phyloP scores from a whole-genome alignment of 1,140 invertebrate species.

The Cydia pomonella region DNA sequence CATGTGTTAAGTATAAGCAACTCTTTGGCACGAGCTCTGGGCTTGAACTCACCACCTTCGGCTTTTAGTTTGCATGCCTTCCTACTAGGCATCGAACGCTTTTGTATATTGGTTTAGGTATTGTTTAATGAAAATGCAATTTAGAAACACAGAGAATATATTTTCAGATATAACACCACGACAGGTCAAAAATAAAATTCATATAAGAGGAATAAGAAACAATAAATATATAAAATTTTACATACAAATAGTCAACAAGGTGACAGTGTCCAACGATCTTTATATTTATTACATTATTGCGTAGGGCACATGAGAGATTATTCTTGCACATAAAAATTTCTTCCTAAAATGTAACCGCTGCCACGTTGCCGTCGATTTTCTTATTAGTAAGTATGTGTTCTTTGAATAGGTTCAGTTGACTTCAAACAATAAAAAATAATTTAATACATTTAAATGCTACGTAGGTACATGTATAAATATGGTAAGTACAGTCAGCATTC shows the following conservation, averaged over 20 bases:
- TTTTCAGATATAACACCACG: conserved; percentile 75
- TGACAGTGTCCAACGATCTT: conserved; percentile 59
- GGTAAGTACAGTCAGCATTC: too few relatives aligned
- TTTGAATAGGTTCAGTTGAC: not conserved
- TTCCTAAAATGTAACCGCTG: not conserved
- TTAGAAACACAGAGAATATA: conserved; percentile 79
- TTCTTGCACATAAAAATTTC: not conserved
- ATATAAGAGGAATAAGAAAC: conserved; percentile 65
- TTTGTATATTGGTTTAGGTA: too few relatives aligned
- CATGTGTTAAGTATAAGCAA: too few relatives aligned
- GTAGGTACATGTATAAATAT: not conserved
- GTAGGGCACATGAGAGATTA: conserved; percentile 36
- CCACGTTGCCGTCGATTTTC: not conserved
- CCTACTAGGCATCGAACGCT: too few relatives aligned
- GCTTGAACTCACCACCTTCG: too few relatives aligned
- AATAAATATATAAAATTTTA: conserved; percentile 73
- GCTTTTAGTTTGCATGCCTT: too few relatives aligned
- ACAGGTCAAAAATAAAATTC: conserved; percentile 75
- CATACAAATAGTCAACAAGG: conserved; percentile 77
- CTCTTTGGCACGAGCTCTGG: too few relatives aligned
- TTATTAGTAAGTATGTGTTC: not conserved
- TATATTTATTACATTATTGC: conserved; percentile 46
- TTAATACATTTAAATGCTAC: not conserved
- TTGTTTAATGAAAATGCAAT: conserved; percentile 60
- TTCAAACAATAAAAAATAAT: not conserved